Base-by-base conservation (phyloP, 2,113 vertebrate species). In the Periophthalmodon schlosseri region DNA sequence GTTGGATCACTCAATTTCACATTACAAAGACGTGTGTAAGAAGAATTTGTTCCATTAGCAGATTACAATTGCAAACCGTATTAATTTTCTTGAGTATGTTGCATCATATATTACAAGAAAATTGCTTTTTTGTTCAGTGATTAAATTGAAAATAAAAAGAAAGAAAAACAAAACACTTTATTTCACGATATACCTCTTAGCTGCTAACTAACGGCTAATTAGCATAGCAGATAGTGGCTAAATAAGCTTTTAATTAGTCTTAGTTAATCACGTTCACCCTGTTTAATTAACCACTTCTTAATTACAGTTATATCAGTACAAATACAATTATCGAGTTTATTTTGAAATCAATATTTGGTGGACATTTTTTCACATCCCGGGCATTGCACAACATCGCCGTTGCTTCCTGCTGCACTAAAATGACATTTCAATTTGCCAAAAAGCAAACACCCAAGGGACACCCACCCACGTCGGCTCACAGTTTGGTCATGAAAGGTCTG, bases 31-130 rank as follows among this genome's bases (percentile, higher is more conserved):
- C n/a, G n/a, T 57, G 23, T 10, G 9, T 23, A 57, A 57, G 56
- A 57, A 57, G 56, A 56, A 57, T 57, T 57, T 21, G 56, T 57
- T 57, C 56, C 56, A 57, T 57, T 57, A 57, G 56, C 9, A 10
- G 56, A 57, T 57, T 21, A 57, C 21, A 12, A 10, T 23, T 21
- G 56, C 21, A 11, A 4, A 57, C 21, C 23, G 50, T 20, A 18
- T 52, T 20, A 20, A 52, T 52, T 52, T 52, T 52, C 16, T 2
- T 21, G 9, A 23, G 56, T 57, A 57, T 57, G 56, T 57, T 57
- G 56, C 56, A 18, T 57, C 56, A 57, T 23, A 23, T 23, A 57
- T 57, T 57, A 57, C 21, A 24, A 9, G 15, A 21, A 56, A 56
- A 56, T 56, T 21, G 54, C 20, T n/a, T 56, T 56, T 56, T n/a